phyloP scores from a whole-genome alignment of 2,797 vertebrate species.

The Hemibagrus guttatus region DNA sequence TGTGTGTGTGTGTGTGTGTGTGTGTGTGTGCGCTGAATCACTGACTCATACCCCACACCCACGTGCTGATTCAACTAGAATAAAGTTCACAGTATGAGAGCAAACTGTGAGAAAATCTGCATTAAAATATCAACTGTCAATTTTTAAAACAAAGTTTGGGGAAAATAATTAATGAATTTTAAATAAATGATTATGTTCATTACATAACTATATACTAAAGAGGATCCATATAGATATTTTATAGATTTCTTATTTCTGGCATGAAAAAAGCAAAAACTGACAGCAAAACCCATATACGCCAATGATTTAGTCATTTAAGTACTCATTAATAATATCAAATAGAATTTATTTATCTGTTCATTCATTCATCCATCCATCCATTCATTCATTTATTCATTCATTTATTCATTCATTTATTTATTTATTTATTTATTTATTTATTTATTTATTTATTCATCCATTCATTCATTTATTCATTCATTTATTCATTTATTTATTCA shows the following conservation, averaged over 20 bases:
- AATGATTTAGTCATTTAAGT: neutral
- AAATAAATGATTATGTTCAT: neutral
- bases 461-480: neutral
- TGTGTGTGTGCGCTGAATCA: conserved; percentile 5
- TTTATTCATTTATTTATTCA: neutral
- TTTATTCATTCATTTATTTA: neutral
- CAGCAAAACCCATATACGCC: neutral
- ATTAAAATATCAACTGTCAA: neutral
- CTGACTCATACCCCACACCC: neutral
- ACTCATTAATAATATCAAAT: too few species aligned
- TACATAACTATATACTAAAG: neutral
- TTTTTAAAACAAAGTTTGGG: neutral
- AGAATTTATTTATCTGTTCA: too few species aligned
- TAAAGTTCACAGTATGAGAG: conserved; percentile 10
- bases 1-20: conserved; percentile 17
- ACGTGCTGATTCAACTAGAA: conserved; percentile 3
- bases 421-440: neutral
- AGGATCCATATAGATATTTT: neutral
- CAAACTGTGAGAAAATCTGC: neutral
- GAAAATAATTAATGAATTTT: neutral
- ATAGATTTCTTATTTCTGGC: neutral
- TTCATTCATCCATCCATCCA: neutral
- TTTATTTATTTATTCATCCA: neutral
- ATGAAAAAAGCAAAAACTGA: neutral
- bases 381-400: neutral